Conservation (phyloP, 1,140 invertebrate species). For the Pseudomyrmex concolor region DNA sequence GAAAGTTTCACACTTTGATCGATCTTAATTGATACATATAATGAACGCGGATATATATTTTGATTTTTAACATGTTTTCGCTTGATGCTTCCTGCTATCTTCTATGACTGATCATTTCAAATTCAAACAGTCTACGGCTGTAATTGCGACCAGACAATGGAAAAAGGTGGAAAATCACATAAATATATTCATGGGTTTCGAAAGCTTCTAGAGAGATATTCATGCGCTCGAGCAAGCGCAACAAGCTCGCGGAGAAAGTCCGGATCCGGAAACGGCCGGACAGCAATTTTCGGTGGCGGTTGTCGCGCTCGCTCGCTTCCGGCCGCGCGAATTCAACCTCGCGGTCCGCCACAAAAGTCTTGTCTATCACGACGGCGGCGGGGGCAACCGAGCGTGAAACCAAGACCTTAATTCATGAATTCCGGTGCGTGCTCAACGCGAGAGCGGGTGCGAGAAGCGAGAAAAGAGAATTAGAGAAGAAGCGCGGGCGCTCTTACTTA, state of each 20-base stretch:
- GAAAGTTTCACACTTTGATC: background rate
- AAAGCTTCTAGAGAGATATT: conserved; percentile 7
- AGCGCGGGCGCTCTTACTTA: conserved; percentile 43
- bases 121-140: background rate
- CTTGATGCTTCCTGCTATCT: background rate
- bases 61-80: background rate
- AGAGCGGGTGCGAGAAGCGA: conserved; percentile 36
- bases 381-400: conserved; percentile 68
- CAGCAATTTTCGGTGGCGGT: conserved; percentile 29
- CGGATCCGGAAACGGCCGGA: conserved; percentile 7
- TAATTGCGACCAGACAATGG: conserved; percentile 1
- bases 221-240: too few relatives aligned
- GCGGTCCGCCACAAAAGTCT: conserved; percentile 5
- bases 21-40: background rate
- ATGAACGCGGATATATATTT: background rate
- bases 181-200: conserved; percentile 22
- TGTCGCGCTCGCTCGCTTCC: conserved; percentile 28
- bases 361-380: conserved; percentile 3
- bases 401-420: conserved; percentile 37
- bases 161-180: conserved; percentile 25
- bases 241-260: conserved; percentile 38
- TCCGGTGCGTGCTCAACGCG: conserved; percentile 11
- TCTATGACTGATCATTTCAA: background rate
- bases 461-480: background rate
- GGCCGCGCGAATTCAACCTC: conserved; percentile 12